Evolutionary conservation across 2,113 vertebrate species (phyloP).

Genomic region (Tringa solitaria): DNA sequence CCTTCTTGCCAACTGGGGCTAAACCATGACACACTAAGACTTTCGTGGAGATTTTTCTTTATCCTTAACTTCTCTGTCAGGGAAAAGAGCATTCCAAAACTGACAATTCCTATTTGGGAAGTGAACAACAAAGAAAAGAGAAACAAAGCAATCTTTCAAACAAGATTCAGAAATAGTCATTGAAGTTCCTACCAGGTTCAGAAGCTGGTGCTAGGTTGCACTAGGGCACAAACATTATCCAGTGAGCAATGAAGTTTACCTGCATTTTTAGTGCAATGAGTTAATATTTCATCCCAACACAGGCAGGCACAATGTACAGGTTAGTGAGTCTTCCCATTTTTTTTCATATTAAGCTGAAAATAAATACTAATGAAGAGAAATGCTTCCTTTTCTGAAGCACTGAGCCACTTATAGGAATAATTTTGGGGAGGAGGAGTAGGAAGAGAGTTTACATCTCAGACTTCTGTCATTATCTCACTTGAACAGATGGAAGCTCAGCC

Average conservation of each 20-base stretch:
- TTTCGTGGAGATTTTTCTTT: background rate
- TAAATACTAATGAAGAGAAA: background rate
- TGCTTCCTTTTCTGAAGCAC: background rate
- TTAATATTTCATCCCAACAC: background rate
- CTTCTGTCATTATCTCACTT: background rate
- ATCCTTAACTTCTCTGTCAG: background rate
- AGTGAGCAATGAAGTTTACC: background rate
- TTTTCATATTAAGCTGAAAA: background rate
- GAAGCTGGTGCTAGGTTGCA: background rate
- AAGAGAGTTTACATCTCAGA: background rate
- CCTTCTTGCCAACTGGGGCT: background rate
- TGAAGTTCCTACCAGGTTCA: background rate
- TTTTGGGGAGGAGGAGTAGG: background rate
- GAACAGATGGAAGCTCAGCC: slow-evolving; percentile 29
- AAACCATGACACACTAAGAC: background rate
- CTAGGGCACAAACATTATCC: background rate
- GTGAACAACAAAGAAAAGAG: background rate
- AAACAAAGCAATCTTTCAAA: background rate
- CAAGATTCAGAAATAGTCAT: background rate
- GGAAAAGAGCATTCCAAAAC: background rate
- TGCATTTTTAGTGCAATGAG: background rate
- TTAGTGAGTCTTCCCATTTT: background rate
- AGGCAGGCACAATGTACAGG: background rate
- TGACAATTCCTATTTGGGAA: background rate
- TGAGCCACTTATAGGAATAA: background rate